Evolutionary conservation across 2,888 invertebrate species (phyloP), one percentile per base, ranked within the genome.

Genomic region (Myathropa florea): DNA sequence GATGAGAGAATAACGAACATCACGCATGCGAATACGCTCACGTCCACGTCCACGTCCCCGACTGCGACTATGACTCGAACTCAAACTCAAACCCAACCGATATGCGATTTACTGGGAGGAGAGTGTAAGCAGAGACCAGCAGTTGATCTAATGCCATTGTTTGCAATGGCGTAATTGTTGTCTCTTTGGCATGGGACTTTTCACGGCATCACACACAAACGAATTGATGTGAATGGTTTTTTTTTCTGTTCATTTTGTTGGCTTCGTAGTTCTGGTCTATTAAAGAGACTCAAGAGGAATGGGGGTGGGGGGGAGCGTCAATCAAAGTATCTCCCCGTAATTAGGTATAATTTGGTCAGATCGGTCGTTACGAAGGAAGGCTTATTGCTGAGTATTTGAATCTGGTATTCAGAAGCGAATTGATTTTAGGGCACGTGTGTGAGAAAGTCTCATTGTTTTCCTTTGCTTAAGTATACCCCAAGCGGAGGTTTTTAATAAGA

Each of bases 71-170:
- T 6, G 46, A 46, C 46, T 46, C 46, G 18, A 46, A 46, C n/a
- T 6, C 46, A 39, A 39, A 39, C 39, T 33, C 33, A 18, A 46
- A 18, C 46, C 4, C 46, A 46, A 18, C 73, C 73, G 24, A 81
- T 81, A 73, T 81, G 73, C 81, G 75, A 81, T 81, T 81, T 81
- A 81, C 81, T 70, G 63, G 72, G 64, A 77, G 82, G 68, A 70
- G 46, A 46, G 77, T 71, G 72, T 59, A 83, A 79, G 61, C 78
- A 65, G 71, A 77, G 75, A 83, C 77, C 77, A 85, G 72, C 77
- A 53, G 85, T 85, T 85, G 77, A 78, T 85, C 82, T 81, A 82
- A 85, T 78, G 68, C 85, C 73, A 85, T 85, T 85, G 77, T 85
- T 82, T 59, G 78, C 75, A 71, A 67, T 83, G 78, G 57, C 83